phyloP scores from a whole-genome alignment of 2,113 vertebrate genomes.

The Gobio gobio region DNA sequence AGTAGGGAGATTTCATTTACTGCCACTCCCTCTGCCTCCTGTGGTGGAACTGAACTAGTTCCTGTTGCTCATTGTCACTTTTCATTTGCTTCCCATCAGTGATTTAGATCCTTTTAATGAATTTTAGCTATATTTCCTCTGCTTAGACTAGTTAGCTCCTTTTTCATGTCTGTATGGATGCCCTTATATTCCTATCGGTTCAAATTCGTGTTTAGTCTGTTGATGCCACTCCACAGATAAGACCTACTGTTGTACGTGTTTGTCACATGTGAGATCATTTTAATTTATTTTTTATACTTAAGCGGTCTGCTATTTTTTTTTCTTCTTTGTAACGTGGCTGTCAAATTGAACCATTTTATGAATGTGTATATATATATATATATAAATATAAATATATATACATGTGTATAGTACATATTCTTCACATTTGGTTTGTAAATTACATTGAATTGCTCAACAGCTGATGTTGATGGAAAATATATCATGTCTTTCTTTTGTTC shows the following conservation, averaged over 20 bases:
- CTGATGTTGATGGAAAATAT: conserved; percentile 22
- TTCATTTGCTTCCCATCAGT: conserved; percentile 21
- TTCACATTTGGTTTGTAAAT: conserved; percentile 51
- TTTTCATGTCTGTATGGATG: conserved; percentile 46
- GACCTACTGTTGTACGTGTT: conserved; percentile 57
- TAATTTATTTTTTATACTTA: conserved; percentile 82
- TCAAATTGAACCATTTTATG: conserved; percentile 65
- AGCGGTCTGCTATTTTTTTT: conserved; percentile 60
- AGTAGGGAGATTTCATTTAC: conserved; percentile 36
- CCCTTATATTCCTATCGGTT: conserved; percentile 38
- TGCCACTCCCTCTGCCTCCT: conserved; percentile 23
- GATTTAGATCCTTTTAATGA: conserved; percentile 49
- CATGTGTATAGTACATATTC: conserved; percentile 52
- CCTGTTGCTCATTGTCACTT: not conserved
- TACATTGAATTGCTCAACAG: conserved; percentile 47
- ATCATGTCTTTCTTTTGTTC: conserved; percentile 46
- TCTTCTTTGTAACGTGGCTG: conserved; percentile 58
- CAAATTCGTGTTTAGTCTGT: conserved; percentile 26
- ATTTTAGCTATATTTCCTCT: conserved; percentile 46
- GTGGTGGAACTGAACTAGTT: not conserved
- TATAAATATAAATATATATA: conserved; percentile 41
- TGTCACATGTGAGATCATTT: conserved; percentile 71
- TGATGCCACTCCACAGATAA: conserved; percentile 32
- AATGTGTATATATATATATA: conserved; percentile 49
- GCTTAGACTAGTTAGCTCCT: conserved; percentile 1